A percentile compares a stretch with the other conserved stretches of the same genome.
Conservation (phyloP, 2,888 invertebrate genomes). For the Spodoptera littoralis region DNA sequence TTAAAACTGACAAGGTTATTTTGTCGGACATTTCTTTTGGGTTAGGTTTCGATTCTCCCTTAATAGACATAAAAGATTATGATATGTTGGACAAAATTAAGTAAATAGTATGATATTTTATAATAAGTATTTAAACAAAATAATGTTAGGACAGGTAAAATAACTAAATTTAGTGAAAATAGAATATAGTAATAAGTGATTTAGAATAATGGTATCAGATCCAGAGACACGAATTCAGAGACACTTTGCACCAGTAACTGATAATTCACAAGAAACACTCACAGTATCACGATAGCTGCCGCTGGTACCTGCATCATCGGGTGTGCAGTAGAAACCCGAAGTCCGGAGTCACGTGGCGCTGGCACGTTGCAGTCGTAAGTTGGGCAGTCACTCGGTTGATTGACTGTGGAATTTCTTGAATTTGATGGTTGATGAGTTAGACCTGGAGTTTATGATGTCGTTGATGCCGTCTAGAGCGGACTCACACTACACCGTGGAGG, state of each 20-base stretch:
- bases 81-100: not conserved
- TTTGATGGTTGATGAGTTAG: constrained; percentile 1
- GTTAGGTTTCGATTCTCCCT: not conserved
- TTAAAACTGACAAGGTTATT: not conserved
- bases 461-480: not conserved
- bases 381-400: not conserved
- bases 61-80: not conserved
- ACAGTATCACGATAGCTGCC: constrained; percentile 2
- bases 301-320: not conserved
- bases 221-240: no score
- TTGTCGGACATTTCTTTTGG: not conserved
- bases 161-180: no score
- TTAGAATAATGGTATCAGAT: no score
- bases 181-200: no score
- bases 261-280: not conserved
- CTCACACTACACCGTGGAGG: not conserved
- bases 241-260: not conserved
- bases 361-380: not conserved
- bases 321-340: not conserved
- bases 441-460: not conserved
- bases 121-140: no score
- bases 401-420: not conserved
- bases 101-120: not conserved
- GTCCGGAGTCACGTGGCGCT: not conserved
- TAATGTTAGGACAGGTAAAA: no score